phyloP scores from a whole-genome alignment of 2,888 invertebrate species.

The Resseliella maxima region DNA sequence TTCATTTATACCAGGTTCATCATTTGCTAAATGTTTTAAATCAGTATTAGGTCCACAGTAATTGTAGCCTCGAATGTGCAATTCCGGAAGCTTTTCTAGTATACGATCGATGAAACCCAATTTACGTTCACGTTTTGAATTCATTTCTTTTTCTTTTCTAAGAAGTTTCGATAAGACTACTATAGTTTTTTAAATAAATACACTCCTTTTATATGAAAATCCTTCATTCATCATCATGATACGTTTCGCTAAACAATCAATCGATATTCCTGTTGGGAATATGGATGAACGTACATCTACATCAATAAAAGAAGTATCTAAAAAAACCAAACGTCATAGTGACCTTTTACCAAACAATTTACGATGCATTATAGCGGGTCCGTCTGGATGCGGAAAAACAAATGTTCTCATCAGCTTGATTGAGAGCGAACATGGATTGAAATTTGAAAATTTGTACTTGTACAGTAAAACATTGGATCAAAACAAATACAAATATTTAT shows the following conservation, averaged over 20 bases:
- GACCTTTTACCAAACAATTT: slow-evolving; percentile 5
- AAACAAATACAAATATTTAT: slow-evolving; percentile 8
- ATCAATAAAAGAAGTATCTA: no score
- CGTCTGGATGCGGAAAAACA: neutral
- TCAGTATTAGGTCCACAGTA: no score
- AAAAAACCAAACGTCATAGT: slow-evolving; percentile 28
- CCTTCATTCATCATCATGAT: neutral
- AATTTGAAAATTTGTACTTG: slow-evolving; percentile 19
- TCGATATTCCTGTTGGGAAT: slow-evolving; percentile 9
- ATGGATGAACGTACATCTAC: slow-evolving; percentile 27
- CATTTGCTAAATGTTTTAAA: no score
- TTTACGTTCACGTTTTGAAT: no score
- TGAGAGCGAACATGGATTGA: slow-evolving; percentile 23
- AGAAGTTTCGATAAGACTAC: no score
- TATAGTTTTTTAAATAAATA: neutral
- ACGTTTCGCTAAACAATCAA: neutral
- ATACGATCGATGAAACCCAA: no score
- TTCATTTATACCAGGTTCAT: no score
- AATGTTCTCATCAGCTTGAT: slow-evolving; percentile 20
- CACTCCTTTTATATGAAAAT: neutral
- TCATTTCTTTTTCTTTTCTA: no score
- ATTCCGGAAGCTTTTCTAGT: no score
- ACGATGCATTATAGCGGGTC: neutral
- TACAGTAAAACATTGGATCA: slow-evolving; percentile 35
- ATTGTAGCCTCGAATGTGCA: no score